Base-by-base conservation (phyloP, 1,140 invertebrate species). In the Lepidurus apus region DNA sequence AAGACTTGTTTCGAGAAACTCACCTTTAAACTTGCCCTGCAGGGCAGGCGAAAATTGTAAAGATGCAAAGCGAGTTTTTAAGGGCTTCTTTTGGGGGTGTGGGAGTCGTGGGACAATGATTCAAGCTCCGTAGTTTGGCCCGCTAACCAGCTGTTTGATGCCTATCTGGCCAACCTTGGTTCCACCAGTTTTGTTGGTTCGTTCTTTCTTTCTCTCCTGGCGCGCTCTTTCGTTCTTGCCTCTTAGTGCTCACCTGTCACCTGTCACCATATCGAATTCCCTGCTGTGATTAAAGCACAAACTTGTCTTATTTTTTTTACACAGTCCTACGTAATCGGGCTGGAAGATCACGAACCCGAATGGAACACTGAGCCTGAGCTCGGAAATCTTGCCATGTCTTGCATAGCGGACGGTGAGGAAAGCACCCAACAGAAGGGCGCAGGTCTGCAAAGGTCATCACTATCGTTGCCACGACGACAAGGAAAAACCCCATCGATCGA, bases 371-470 rank as follows among this genome's bases (percentile, higher is more conserved):
- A 65, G 53, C 53, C 53, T 21, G 53, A 65, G 53, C 17, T n/a
- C 9, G n/a, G 21, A 7, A 65, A 65, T 65, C 53, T 65, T 65
- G 53, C 53, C 53, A 17, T 13, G 8, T 21, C 53, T 65, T 65
- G 53, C 47, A 65, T 65, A 11, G 13, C 53, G 53, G 53, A n/a
- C 17, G 17, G 53, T 65, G 53, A 65, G 53, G 53, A 13, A 65
- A 65, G 53, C 53, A 65, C 4, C 53, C 17, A n/a, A 65, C 17
- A 65, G 7, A 7, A 65, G 53, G 53, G 53, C 53, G 53, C 53
- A 65, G 53, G 53, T 65, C 53, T 65, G 53, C 53, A 65, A 65
- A 65, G 53, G 53, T 65, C 53, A 65, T 65, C 53, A 65, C 53
- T 65, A 65, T 65, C 53, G 53, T 65, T 65, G 53, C 53, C 53